Percentiles rank a stretch among this genome's conserved stretches.
These are phyloP conservation scores for Anagrus nilaparvatae DNA, from an alignment of 1,140 invertebrate species.

Conservation along the genomic window DNA sequence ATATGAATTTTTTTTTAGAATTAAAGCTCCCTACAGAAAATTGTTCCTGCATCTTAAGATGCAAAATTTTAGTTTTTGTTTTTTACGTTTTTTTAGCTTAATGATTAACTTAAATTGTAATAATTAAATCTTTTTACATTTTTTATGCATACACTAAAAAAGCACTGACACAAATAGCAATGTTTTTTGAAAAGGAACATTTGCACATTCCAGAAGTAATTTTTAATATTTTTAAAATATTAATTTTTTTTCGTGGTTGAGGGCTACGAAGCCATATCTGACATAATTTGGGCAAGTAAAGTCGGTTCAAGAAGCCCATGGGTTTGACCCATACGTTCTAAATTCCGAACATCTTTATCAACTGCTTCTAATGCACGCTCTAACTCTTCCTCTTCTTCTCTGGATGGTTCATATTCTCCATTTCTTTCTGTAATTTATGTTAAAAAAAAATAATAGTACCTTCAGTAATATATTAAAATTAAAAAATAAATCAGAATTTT, in stretches of 20 bases:
- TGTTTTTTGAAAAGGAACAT: conserved; percentile 22
- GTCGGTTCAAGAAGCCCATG: conserved; percentile 46
- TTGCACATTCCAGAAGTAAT: too few species aligned
- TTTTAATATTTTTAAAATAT: background rate
- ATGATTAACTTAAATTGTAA: too few species aligned
- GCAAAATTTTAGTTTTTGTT: background rate
- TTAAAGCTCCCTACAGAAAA: background rate
- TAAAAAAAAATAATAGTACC: conserved; percentile 8
- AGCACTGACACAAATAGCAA: conserved; percentile 29
- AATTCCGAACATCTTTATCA: conserved; percentile 63
- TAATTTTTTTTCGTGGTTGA: conserved; percentile 12
- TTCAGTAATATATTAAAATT: background rate
- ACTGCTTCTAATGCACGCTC: conserved; percentile 74
- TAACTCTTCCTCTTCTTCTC: conserved; percentile 73
- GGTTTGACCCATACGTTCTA: conserved; percentile 59
- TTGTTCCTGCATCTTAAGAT: too few species aligned
- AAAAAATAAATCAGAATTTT: conserved; percentile 29
- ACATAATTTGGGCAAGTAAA: conserved; percentile 41
- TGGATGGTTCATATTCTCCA: conserved; percentile 57
- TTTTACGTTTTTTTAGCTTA: background rate
- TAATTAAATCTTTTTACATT: too few species aligned
- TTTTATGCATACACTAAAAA: too few species aligned
- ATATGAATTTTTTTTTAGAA: background rate
- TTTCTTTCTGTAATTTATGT: conserved; percentile 46
- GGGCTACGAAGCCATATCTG: conserved; percentile 43